Evolutionary conservation across 2,888 invertebrate species (phyloP), one percentile per base, ranked within the genome.

Genomic region (Hydraecia micacea): DNA sequence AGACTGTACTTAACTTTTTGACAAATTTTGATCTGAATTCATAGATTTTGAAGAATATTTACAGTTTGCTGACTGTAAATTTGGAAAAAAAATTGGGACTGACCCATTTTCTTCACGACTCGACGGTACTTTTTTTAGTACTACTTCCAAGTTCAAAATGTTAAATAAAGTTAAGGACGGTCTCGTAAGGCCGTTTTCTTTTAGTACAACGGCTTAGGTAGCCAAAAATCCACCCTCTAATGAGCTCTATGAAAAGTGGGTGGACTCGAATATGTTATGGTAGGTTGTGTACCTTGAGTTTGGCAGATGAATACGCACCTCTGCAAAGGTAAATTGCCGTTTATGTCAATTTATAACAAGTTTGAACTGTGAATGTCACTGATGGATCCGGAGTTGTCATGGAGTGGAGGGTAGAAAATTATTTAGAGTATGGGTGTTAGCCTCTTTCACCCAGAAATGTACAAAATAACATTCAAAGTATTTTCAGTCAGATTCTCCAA

Each of bases 391-490:
- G 18, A n/a, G 3, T 28, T 28, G 28, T 18, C 6, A 11, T 42
- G 11, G 11, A 66, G 5, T 39, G 15, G 18, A 28, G 11, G 3
- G 3, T n/a, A 42, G 11, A 6, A 49, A 32, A 49, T 49, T 5
- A 49, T 25, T 69, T 25, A 32, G 28, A 46, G 25, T 32, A 15
- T 32, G 21, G 21, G 0, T 32, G 13, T 81, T 86, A 52, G 63
- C 36, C 60, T 58, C 52, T 74, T 82, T 75, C 62, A 69, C 75
- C 60, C 8, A 66, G 73, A 74, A 83, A 79, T 73, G n/a, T 71
- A 36, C 58, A 77, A 77, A 83, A 83, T 67, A 82, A 83, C 69
- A 75, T 78, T 58, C 18, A 71, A 87, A 89, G 75, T 84, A 89
- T 84, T 86, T 74, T 78, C 78, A 39, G 68, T 55, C 60, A 28